These are phyloP conservation scores for Lymantria dispar DNA, from an alignment of 2,888 invertebrate genomes.

Conservation along the genomic window DNA sequence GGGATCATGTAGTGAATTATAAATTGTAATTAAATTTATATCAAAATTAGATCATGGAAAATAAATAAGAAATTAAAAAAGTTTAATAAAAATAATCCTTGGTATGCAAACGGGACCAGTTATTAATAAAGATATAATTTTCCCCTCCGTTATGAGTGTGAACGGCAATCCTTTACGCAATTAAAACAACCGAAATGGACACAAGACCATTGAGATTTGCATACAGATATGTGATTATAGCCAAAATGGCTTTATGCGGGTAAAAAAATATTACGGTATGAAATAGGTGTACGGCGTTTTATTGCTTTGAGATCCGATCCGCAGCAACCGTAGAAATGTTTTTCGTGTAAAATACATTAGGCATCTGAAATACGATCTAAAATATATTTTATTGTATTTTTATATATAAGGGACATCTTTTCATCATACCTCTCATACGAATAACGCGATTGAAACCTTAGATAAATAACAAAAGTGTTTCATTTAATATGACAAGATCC, in stretches of 20 bases:
- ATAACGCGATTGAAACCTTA: too few species aligned
- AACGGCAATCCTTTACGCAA: constrained; percentile 63
- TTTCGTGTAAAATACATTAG: constrained; percentile 3
- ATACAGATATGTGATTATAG: constrained; percentile 71
- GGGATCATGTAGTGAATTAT: too few species aligned
- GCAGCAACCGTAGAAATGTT: background rate
- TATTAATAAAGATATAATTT: constrained; percentile 68
- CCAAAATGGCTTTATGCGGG: constrained; percentile 47
- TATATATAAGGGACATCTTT: too few species aligned
- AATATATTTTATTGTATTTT: constrained; percentile 5
- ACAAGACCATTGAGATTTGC: constrained; percentile 69
- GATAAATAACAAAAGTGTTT: too few species aligned
- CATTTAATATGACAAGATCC: too few species aligned
- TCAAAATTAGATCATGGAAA: constrained; percentile 3
- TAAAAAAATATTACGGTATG: constrained; percentile 21
- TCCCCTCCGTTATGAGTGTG: constrained; percentile 50
- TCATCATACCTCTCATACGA: too few species aligned
- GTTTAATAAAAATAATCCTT: background rate
- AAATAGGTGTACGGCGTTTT: constrained; percentile 24
- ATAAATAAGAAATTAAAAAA: constrained; percentile 33
- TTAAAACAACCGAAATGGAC: constrained; percentile 61
- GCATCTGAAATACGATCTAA: constrained; percentile 1
- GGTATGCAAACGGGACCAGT: constrained; percentile 34
- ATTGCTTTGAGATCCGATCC: constrained; percentile 19
- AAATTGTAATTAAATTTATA: too few species aligned